These are phyloP conservation scores for Drosophila meridiana DNA, from an alignment of 2,888 invertebrate species.

Conservation along the genomic window DNA sequence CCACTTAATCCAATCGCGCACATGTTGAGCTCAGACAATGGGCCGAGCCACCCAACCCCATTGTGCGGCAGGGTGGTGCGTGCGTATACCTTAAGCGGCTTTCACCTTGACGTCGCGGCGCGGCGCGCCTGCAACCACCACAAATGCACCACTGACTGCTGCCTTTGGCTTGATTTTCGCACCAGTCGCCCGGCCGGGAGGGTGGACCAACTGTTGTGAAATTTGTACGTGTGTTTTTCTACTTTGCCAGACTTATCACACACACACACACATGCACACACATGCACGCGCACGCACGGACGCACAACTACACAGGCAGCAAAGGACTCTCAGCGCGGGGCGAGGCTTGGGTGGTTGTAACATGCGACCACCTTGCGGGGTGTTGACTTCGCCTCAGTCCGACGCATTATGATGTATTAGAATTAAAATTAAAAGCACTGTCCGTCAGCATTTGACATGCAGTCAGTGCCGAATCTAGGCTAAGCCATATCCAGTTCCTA, in stretches of 20 bases:
- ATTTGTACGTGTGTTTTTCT: constrained; percentile 70
- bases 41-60: constrained; percentile 8
- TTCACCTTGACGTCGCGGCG: constrained; percentile 72
- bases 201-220: constrained; percentile 71
- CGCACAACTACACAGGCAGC: constrained; percentile 20
- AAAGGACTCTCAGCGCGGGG: background rate
- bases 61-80: constrained; percentile 31
- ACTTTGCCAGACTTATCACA: constrained; percentile 73
- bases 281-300: constrained; percentile 59
- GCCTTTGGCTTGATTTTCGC: constrained; percentile 66
- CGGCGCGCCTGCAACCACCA: constrained; percentile 42
- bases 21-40: constrained; percentile 74
- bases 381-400: constrained; percentile 55
- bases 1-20: constrained; percentile 80
- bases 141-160: constrained; percentile 23
- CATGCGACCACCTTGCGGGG: constrained; percentile 57
- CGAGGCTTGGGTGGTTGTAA: background rate
- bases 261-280: constrained; percentile 66
- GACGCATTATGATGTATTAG: constrained; percentile 83
- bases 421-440: constrained; percentile 82
- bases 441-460: constrained; percentile 61
- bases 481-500: background rate
- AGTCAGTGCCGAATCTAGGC: constrained; percentile 9
- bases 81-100: constrained; percentile 74
- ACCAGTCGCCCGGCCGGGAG: constrained; percentile 39